Evolutionary conservation across 2,797 vertebrate genomes (phyloP).

Genomic region (Hephaestus fuliginosus): DNA sequence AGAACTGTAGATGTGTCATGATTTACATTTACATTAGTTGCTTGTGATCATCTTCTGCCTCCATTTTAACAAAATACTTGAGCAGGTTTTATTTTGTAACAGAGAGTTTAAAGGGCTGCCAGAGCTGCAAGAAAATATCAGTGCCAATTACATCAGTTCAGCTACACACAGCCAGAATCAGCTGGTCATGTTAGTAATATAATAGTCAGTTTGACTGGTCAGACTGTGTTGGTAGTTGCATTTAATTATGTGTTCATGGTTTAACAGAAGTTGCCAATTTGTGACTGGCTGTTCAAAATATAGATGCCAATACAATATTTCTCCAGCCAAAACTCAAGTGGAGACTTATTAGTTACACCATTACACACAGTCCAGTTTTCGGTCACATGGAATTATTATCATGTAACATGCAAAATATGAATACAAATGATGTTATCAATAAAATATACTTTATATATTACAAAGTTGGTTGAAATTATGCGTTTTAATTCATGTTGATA

Average conservation of each 20-base stretch:
- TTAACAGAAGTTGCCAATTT: neutral
- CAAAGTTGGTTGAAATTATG: neutral
- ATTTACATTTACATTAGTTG: too few relatives aligned
- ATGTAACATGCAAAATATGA: neutral
- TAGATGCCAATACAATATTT: neutral
- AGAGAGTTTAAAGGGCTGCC: too few relatives aligned
- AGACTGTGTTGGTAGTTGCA: neutral
- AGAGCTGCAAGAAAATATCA: too few relatives aligned
- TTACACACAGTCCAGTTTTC: neutral
- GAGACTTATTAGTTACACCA: neutral
- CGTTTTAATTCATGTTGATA: neutral
- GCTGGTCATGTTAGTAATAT: neutral
- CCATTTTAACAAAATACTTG: too few relatives aligned
- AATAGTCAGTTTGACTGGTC: neutral
- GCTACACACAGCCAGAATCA: neutral
- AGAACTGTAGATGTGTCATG: neutral
- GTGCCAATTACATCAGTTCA: too few relatives aligned
- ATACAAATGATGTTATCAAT: neutral
- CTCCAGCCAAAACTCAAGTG: neutral
- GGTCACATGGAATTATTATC: neutral
- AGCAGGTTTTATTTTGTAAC: too few relatives aligned
- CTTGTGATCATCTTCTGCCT: too few relatives aligned
- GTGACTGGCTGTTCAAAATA: neutral
- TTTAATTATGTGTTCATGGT: neutral
- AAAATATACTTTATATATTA: neutral